These are phyloP conservation scores for Urocynchramus pylzowi DNA, from an alignment of 2,113 vertebrate species.

Conservation along the genomic window DNA sequence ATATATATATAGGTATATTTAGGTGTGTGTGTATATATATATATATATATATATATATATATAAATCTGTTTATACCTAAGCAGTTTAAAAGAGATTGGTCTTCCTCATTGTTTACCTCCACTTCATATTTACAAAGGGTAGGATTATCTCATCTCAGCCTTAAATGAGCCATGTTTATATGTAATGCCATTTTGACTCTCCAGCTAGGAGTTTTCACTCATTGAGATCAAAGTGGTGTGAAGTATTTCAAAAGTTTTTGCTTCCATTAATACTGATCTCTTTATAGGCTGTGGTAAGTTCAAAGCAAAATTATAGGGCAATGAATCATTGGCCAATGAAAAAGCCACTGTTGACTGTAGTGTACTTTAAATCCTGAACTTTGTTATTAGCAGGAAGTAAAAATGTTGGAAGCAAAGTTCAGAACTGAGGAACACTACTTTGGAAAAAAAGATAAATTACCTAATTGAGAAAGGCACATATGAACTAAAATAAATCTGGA, in stretches of 20 bases:
- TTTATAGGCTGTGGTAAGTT: background rate
- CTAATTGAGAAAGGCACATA: background rate
- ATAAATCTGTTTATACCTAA: background rate
- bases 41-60: background rate
- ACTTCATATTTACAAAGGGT: background rate
- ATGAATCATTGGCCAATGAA: background rate
- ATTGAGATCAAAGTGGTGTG: background rate
- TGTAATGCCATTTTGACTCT: background rate
- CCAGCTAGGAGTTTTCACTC: background rate
- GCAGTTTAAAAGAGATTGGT: background rate
- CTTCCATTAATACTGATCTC: background rate
- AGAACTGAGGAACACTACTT: background rate
- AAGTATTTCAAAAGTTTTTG: background rate
- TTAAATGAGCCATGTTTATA: background rate
- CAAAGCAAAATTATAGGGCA: background rate
- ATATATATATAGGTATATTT: background rate
- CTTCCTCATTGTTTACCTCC: background rate
- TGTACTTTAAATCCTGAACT: background rate
- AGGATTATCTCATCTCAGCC: background rate
- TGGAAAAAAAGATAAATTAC: background rate
- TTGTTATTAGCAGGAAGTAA: background rate
- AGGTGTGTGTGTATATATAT: background rate
- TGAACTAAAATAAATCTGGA: background rate
- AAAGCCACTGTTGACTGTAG: background rate
- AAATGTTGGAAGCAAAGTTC: background rate